Evolutionary conservation across 2,888 invertebrate genomes (phyloP), one percentile per base, ranked within the genome.

Genomic region (Alloplasta piceator): DNA sequence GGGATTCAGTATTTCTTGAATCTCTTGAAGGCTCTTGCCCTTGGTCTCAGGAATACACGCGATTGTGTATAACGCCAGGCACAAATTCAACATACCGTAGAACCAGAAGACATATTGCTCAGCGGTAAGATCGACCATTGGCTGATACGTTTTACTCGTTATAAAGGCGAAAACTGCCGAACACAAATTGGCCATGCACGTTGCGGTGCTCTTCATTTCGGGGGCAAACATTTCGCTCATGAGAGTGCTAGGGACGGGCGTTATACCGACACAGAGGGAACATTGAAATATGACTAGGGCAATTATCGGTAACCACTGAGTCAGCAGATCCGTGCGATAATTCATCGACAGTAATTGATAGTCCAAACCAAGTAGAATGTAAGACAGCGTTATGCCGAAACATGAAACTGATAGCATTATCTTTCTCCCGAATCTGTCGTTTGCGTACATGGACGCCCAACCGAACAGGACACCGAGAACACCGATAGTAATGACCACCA

Each of bases 401-500:
- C 86, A 84, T 1, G 91, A 91, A 60, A 83, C 7, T 4, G 82
- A 78, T 12, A 91, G 70, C 67, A 91, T 82, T n/a, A 87, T 39
- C 78, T 85, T 88, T 82, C 91, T 87, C 6, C 91, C 90, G 52
- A 81, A 89, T 41, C 85, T 88, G 82, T 91, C 91, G 71, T 90
- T 89, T 12, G 86, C 79, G 55, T 81, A 86, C 63, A 84, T 83
- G 4, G 84, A 76, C 2, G 78, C 56, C 72, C 78, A 78, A 6
- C 82, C 83, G 10, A 82, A 48, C 6, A 83, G 12, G n/a, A 82
- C 83, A 43, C 86, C 83, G 0, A 82, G 46, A 5, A 78, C 7
- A 60, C 77, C 84, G 6, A 85, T 56, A 39, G 85, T 76, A 10
- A 89, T 87, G 2, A 89, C 89, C 0, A 87, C 78, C 5, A 72